Evolutionary conservation across 2,888 invertebrate genomes (phyloP).

Genomic region (Anodontia alba): DNA sequence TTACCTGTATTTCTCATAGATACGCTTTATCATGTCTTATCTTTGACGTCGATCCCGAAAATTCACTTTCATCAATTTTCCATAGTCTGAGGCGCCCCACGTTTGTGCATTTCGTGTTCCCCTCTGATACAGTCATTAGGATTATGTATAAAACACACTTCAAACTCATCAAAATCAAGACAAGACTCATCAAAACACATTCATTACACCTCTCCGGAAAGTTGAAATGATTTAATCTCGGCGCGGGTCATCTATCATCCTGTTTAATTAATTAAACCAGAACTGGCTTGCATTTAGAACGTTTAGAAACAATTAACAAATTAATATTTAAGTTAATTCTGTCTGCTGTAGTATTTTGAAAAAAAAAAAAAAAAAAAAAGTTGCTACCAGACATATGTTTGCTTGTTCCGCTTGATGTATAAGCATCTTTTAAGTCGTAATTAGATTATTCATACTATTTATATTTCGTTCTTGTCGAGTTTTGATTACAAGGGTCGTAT

Average conservation of each 20-base stretch:
- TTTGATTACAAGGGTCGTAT: too few species aligned
- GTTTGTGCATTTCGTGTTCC: neutral
- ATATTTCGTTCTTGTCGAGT: too few species aligned
- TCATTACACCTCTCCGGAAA: too few species aligned
- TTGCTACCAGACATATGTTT: neutral
- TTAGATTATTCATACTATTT: neutral
- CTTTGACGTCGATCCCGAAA: neutral
- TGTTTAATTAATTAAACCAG: too few species aligned
- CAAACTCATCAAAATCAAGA: neutral
- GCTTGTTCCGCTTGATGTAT: neutral
- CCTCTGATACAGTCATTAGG: neutral
- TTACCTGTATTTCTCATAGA: neutral
- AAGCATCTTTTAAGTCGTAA: neutral
- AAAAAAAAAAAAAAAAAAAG: neutral
- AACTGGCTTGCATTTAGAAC: too few species aligned
- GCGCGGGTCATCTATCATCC: too few species aligned
- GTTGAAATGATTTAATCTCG: too few species aligned
- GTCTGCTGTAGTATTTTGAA: too few species aligned
- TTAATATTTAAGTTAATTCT: too few species aligned
- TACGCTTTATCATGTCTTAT: neutral
- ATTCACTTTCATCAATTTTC: constrained; percentile 9
- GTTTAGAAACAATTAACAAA: too few species aligned
- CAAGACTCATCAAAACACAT: too few species aligned
- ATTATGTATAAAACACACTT: constrained; percentile 13
- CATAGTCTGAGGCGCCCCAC: neutral